Conservation (phyloP, 2,888 invertebrate genomes). For the Erannis defoliaria region DNA sequence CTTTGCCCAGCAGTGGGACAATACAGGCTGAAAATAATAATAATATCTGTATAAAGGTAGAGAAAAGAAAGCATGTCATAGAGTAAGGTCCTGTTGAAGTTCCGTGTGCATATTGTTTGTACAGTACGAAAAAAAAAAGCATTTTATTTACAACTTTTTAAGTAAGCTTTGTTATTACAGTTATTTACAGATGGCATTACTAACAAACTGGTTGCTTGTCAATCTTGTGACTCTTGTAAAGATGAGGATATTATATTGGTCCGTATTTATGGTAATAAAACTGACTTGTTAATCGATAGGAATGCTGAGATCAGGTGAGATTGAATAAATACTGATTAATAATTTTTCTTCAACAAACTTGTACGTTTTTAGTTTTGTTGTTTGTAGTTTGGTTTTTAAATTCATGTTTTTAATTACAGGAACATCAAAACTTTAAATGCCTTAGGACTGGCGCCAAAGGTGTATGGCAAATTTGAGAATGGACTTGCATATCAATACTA, state of each 20-base stretch:
- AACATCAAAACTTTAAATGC: conserved; percentile 84
- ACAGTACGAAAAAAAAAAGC: no score
- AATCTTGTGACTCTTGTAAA: conserved; percentile 64
- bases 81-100: no score
- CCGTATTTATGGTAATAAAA: conserved; percentile 96
- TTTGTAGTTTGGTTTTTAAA: neutral
- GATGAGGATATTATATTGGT: conserved; percentile 91
- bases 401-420: conserved; percentile 51
- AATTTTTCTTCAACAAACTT: no score
- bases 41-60: no score
- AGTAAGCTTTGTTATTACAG: conserved; percentile 77
- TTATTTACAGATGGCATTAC: conserved; percentile 97
- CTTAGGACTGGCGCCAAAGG: conserved; percentile 92
- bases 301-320: conserved; percentile 91
- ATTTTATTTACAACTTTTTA: no score
- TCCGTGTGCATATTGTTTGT: no score
- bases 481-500: conserved; percentile 96
- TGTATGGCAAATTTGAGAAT: conserved; percentile 97
- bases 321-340: neutral
- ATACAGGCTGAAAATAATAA: no score
- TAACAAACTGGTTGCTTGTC: conserved; percentile 95
- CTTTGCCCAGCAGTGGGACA: no score
- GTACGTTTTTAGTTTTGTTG: no score
- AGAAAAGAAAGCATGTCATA: no score
- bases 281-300: conserved; percentile 96